Evolutionary conservation across 2,797 vertebrate genomes (phyloP).

Genomic region (Myripristis murdjan): DNA sequence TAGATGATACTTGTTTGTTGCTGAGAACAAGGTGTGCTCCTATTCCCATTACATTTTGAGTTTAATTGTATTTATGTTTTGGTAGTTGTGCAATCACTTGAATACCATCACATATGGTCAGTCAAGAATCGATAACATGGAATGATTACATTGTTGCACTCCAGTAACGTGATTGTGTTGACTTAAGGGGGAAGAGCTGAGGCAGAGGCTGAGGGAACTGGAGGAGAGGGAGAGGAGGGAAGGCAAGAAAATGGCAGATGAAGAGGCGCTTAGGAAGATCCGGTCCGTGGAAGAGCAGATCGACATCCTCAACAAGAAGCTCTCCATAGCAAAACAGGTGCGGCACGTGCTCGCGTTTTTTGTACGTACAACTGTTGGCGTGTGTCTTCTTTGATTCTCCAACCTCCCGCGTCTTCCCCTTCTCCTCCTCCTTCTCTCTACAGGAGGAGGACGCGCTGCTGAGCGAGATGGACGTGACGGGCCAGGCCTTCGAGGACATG

Average conservation of each 20-base stretch:
- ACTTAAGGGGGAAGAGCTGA: slow-evolving; percentile 92
- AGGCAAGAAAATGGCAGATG: slow-evolving; percentile 98
- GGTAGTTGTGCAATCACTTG: no score
- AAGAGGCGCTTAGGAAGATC: slow-evolving; percentile 96
- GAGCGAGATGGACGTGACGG: slow-evolving; percentile 95
- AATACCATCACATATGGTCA: background rate
- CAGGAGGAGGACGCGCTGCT: slow-evolving; percentile 93
- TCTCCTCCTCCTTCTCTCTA: slow-evolving; percentile 57
- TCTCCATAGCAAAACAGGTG: slow-evolving; percentile 97
- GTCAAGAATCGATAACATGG: background rate
- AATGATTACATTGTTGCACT: background rate
- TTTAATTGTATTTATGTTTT: no score
- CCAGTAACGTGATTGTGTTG: background rate
- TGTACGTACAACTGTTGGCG: no score
- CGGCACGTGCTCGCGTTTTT: background rate
- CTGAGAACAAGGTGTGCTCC: no score
- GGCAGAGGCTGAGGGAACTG: slow-evolving; percentile 93
- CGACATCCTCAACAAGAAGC: slow-evolving; percentile 96
- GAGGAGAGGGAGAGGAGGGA: slow-evolving; percentile 97
- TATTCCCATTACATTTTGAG: no score
- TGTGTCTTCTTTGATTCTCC: background rate
- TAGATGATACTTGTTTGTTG: no score
- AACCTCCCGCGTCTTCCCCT: slow-evolving; percentile 66
- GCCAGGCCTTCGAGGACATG: slow-evolving; percentile 97
- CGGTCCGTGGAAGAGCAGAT: slow-evolving; percentile 97